Conservation (phyloP, 2,113 vertebrate genomes). For the Glareola pratincola region DNA sequence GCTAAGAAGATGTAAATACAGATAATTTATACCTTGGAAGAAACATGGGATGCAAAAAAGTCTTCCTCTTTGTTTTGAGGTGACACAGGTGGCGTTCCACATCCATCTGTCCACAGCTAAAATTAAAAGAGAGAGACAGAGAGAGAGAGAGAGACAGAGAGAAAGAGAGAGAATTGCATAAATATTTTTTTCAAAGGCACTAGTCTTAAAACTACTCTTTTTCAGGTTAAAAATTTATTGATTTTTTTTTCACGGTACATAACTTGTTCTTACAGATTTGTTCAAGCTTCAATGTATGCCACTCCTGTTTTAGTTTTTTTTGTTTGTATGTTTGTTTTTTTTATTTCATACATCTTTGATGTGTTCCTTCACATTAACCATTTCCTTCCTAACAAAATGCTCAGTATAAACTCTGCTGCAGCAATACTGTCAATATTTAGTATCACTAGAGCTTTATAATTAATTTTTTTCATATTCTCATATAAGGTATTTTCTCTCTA, state of each 20-base stretch:
- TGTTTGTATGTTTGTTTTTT: not conserved
- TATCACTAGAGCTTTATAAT: not conserved
- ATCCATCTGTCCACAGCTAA: slow-evolving; percentile 90
- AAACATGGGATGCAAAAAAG: slow-evolving; percentile 86
- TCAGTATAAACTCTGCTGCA: not conserved
- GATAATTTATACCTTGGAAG: slow-evolving; percentile 60
- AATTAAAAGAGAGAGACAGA: not conserved
- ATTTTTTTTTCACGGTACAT: not conserved
- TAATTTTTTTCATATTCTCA: not conserved
- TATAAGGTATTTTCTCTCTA: not conserved
- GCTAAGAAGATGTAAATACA: not conserved
- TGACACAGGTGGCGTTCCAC: slow-evolving; percentile 69
- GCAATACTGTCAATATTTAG: not conserved
- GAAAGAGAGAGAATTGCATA: not conserved
- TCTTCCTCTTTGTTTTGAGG: slow-evolving; percentile 87
- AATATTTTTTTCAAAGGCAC: not conserved
- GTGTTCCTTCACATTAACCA: not conserved
- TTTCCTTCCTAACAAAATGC: not conserved
- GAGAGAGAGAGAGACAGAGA: too few relatives aligned
- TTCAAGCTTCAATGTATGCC: not conserved
- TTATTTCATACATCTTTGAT: not conserved
- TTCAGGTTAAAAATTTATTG: not conserved
- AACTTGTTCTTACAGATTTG: not conserved
- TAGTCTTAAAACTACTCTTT: not conserved
- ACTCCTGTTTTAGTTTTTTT: not conserved